These are phyloP conservation scores for Neotoxoptera formosana DNA, from an alignment of 1,140 invertebrate genomes.

Conservation along the genomic window DNA sequence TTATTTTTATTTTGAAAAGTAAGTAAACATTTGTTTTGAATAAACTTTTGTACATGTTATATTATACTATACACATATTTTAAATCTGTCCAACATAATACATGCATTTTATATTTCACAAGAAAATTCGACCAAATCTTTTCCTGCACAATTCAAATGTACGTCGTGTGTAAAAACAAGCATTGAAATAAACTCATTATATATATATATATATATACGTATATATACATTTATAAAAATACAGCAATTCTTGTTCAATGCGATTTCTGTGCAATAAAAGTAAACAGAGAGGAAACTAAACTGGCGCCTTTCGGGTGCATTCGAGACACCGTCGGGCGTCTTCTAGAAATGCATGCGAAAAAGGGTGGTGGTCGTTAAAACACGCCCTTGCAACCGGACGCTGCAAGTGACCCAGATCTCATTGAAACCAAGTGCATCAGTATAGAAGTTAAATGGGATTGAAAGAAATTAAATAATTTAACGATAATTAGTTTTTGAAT, in stretches of 20 bases:
- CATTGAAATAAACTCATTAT: background rate
- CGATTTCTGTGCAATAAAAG: slow-evolving; percentile 23
- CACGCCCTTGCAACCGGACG: background rate
- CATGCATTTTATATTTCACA: background rate
- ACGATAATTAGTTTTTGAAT: background rate
- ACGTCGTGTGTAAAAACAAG: background rate
- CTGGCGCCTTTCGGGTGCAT: slow-evolving; percentile 43
- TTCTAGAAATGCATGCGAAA: slow-evolving; percentile 2
- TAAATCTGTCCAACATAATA: background rate
- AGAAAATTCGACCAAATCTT: background rate
- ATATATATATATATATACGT: background rate
- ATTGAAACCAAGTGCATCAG: background rate
- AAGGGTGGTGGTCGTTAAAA: slow-evolving; percentile 25
- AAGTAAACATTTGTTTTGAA: background rate
- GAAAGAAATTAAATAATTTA: background rate
- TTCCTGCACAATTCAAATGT: background rate
- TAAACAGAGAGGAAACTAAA: slow-evolving; percentile 35
- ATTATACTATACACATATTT: background rate
- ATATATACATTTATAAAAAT: background rate
- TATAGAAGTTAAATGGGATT: background rate
- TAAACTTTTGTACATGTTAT: background rate
- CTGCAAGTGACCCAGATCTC: background rate
- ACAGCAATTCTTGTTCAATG: background rate
- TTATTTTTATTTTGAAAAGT: background rate
- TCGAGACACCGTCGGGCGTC: background rate